phyloP scores from a whole-genome alignment of 2,797 vertebrate genomes.

The Graptemys geographica region DNA sequence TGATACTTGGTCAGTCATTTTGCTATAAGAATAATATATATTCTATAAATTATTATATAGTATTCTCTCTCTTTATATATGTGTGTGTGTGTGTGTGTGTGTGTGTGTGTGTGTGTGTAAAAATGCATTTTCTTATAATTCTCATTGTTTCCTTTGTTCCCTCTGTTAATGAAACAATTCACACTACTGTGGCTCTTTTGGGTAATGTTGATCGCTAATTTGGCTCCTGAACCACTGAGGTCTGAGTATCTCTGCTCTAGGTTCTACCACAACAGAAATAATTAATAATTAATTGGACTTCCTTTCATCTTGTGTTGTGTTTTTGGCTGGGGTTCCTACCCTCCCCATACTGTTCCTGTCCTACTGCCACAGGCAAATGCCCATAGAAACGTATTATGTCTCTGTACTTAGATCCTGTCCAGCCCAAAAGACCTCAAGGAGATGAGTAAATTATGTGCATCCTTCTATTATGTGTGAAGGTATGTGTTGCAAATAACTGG shows the following conservation, averaged over 20 bases:
- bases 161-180: not conserved
- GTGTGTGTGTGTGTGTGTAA: too few species aligned
- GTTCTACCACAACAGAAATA: not conserved
- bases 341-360: conserved; percentile 20
- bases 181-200: not conserved
- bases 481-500: conserved; percentile 75
- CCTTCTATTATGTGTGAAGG: conserved; percentile 68
- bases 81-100: too few species aligned
- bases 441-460: conserved; percentile 68
- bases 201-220: not conserved
- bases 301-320: not conserved
- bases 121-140: too few species aligned
- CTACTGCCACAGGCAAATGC: conserved; percentile 16
- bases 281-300: not conserved
- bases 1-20: too few species aligned
- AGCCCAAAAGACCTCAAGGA: conserved; percentile 66
- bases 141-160: too few species aligned
- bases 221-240: not conserved
- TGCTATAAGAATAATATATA: too few species aligned
- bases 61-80: not conserved
- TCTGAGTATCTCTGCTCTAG: not conserved
- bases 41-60: too few species aligned
- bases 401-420: conserved; percentile 39
- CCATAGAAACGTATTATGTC: conserved; percentile 3
- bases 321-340: conserved; percentile 30